Conservation (phyloP, 2,113 vertebrate genomes). For the Lamprologus sp. region DNA sequence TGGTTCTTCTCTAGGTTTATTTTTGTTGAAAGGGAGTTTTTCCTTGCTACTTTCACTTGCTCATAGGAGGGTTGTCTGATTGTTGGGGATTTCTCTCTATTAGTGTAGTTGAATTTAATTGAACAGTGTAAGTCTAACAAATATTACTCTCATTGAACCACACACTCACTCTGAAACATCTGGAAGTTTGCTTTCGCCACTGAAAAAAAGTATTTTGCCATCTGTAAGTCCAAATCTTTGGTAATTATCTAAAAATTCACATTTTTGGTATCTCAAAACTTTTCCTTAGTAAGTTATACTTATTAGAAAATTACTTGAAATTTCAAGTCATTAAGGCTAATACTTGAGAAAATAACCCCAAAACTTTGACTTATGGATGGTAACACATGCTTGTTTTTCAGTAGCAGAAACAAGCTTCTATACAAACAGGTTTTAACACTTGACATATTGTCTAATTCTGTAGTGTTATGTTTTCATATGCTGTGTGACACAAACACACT, state of each 20-base stretch:
- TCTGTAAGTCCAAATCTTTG: background rate
- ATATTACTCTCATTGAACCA: background rate
- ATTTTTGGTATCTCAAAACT: background rate
- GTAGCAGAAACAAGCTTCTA: background rate
- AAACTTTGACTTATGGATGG: background rate
- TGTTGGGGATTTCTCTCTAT: background rate
- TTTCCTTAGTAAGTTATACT: background rate
- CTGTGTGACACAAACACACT: background rate
- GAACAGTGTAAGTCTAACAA: background rate
- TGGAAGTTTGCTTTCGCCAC: background rate
- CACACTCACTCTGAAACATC: background rate
- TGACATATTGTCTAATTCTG: background rate
- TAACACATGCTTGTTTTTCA: background rate
- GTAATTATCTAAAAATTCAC: rapidly evolving
- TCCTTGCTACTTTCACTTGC: background rate
- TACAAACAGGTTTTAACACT: background rate
- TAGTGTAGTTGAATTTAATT: background rate
- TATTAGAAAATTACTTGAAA: background rate
- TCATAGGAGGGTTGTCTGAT: background rate
- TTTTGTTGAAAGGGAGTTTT: background rate
- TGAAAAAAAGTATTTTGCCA: background rate
- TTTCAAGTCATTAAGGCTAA: background rate
- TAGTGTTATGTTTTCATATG: background rate
- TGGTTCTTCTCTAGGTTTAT: background rate
- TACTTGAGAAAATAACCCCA: background rate